Evolutionary conservation across 2,113 vertebrate genomes (phyloP).

Genomic region (Prietella phreatophila): DNA sequence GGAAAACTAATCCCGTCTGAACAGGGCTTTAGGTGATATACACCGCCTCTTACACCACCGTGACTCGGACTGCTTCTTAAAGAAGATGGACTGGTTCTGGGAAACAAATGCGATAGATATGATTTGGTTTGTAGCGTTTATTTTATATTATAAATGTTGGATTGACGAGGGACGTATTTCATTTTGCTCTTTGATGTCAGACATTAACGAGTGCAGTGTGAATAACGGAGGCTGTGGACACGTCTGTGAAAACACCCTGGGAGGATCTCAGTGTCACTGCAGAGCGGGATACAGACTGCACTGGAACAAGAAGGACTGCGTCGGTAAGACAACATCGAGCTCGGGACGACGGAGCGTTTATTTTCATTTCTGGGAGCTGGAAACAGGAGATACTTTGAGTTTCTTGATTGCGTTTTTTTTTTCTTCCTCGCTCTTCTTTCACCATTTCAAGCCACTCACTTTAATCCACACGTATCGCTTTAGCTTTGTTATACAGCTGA

Average conservation of each 20-base stretch:
- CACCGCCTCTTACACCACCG: neutral
- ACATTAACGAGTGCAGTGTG: constrained; percentile 92
- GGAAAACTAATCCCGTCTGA: neutral
- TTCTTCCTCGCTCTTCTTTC: constrained; percentile 57
- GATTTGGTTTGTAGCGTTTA: neutral
- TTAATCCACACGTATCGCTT: neutral
- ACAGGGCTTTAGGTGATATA: neutral
- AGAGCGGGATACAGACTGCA: constrained; percentile 85
- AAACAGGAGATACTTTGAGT: constrained; percentile 96
- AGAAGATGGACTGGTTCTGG: neutral
- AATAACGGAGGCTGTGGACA: constrained; percentile 94
- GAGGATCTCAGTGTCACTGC: constrained; percentile 88
- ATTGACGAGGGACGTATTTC: neutral
- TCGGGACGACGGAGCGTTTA: neutral
- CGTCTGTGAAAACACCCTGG: constrained; percentile 84
- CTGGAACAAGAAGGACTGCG: constrained; percentile 98
- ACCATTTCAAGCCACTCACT: constrained; percentile 38
- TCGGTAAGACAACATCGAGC: constrained; percentile 80
- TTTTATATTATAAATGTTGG: neutral
- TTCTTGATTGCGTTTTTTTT: constrained; percentile 61
- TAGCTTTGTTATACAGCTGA: neutral
- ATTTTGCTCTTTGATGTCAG: constrained; percentile 65
- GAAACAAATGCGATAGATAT: neutral
- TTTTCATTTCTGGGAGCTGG: constrained; percentile 52
- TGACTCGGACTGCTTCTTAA: neutral